phyloP scores from a whole-genome alignment of 2,113 vertebrate genomes.

The Australoheros scitulus region DNA sequence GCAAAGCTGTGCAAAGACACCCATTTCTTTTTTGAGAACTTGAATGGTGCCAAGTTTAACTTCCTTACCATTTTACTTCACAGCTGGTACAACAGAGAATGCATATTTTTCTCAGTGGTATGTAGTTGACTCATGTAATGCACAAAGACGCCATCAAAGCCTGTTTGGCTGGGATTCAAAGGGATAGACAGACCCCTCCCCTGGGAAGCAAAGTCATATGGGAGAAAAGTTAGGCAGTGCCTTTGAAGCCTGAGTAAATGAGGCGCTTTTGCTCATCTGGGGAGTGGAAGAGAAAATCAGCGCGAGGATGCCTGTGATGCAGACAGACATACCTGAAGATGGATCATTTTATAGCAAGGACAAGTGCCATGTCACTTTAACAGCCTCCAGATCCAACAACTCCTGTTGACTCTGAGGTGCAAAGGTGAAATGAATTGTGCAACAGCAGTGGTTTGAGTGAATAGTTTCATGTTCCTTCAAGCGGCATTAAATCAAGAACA shows the following conservation, averaged over 20 bases:
- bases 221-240: constrained; percentile 72
- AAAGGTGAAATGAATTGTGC: constrained; percentile 39
- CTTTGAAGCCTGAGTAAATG: constrained; percentile 79
- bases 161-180: constrained; percentile 75
- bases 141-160: constrained; percentile 74
- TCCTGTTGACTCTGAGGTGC: constrained; percentile 29
- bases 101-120: constrained; percentile 64
- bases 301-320: constrained; percentile 59
- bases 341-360: constrained; percentile 74
- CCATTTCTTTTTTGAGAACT: constrained; percentile 40
- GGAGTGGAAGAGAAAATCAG: constrained; percentile 59
- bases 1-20: constrained; percentile 35
- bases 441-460: constrained; percentile 4
- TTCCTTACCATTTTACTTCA: constrained; percentile 46
- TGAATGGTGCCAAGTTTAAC: constrained; percentile 38
- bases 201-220: constrained; percentile 65
- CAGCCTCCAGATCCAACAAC: constrained; percentile 41
- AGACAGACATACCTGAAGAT: constrained; percentile 71
- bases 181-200: constrained; percentile 66
- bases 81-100: constrained; percentile 40
- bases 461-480: constrained; percentile 4
- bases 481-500: constrained; percentile 9
- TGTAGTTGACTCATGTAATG: constrained; percentile 68
- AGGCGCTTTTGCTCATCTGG: constrained; percentile 71
- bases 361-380: constrained; percentile 59